Evolutionary conservation across 2,113 vertebrate species (phyloP).

Genomic region (Conger conger): DNA sequence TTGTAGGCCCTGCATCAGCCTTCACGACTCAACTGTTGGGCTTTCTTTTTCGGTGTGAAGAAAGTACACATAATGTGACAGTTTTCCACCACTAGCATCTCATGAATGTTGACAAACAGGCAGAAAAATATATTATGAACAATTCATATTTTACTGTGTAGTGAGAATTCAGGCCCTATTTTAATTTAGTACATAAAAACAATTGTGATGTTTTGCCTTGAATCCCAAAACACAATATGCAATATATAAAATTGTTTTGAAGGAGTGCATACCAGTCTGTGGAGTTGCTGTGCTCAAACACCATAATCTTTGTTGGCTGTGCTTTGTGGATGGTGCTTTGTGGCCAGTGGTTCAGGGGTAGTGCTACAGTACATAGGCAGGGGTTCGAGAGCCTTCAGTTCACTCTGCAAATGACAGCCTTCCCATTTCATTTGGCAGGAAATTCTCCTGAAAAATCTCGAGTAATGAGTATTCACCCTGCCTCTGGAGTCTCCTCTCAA

Average conservation of each 20-base stretch:
- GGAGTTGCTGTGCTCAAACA: neutral
- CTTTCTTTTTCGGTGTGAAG: no score
- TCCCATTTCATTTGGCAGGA: constrained; percentile 8
- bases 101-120: neutral
- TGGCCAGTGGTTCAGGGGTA: neutral
- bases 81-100: neutral
- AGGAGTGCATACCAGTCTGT: no score
- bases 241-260: no score
- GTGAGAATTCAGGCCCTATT: neutral
- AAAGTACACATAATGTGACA: neutral
- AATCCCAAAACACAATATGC: no score
- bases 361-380: neutral
- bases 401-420: constrained; percentile 13
- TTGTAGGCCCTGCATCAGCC: no score
- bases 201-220: neutral
- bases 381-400: neutral
- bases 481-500: constrained; percentile 38
- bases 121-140: no score
- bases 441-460: constrained; percentile 1
- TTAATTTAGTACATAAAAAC: neutral
- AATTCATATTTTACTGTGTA: neutral
- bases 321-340: no score
- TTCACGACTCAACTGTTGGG: no score
- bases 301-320: neutral
- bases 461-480: neutral